Evolutionary conservation across 2,113 vertebrate species (phyloP).

Genomic region (Sarotherodon lohbergeri): DNA sequence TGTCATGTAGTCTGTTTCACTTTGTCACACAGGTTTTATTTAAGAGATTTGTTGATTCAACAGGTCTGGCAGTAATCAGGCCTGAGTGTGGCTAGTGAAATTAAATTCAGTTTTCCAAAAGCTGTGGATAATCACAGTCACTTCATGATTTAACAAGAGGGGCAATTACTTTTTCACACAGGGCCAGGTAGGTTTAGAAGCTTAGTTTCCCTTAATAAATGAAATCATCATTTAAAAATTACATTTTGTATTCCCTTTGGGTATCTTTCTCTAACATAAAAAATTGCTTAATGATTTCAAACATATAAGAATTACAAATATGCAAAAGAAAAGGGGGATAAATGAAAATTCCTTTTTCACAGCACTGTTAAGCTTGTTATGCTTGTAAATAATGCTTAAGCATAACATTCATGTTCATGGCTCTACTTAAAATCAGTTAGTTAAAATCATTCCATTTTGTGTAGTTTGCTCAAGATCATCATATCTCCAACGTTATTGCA

Average conservation of each 20-base stretch:
- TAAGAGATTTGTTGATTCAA: neutral
- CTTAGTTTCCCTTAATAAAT: neutral
- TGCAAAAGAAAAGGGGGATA: neutral
- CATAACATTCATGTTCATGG: neutral
- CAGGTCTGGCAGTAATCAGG: neutral
- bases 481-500: neutral
- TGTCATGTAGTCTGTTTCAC: neutral
- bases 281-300: neutral
- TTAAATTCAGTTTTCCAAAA: neutral
- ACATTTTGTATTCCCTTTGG: neutral
- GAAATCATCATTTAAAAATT: neutral
- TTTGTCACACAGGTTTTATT: neutral
- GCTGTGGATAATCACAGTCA: neutral
- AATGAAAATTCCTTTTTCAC: neutral
- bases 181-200: neutral
- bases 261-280: neutral
- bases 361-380: neutral
- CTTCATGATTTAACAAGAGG: neutral
- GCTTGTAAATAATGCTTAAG: neutral
- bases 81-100: neutral
- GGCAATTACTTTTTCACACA: neutral
- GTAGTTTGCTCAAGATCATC: neutral
- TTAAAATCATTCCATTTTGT: neutral
- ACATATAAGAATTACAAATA: neutral
- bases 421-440: neutral